Percentiles rank a stretch among this genome's conserved stretches.
Conservation (phyloP, 2,888 invertebrate genomes). For the Portevinia maculata region DNA sequence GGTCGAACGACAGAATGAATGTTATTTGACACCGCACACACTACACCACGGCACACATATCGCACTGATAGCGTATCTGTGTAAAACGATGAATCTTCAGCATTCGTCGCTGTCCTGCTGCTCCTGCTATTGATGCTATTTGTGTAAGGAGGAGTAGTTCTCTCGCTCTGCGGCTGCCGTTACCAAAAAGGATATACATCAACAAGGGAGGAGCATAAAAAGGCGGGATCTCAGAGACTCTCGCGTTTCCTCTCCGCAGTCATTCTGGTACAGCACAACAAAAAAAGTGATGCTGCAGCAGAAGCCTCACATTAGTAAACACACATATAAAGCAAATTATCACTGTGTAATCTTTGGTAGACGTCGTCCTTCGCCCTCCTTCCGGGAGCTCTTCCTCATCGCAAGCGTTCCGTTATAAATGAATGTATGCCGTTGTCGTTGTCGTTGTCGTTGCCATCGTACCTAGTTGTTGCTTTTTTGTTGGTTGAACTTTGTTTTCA, state of each 20-base stretch:
- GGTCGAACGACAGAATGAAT: constrained; percentile 49
- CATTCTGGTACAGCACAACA: constrained; percentile 52
- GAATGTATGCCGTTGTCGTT: constrained; percentile 51
- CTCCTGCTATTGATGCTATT: constrained; percentile 42
- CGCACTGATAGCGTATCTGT: constrained; percentile 68
- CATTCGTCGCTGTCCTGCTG: constrained; percentile 60
- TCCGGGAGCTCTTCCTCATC: constrained; percentile 43
- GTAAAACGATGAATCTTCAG: constrained; percentile 72
- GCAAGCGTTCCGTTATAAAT: constrained; percentile 53
- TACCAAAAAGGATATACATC: constrained; percentile 21
- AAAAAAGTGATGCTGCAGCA: constrained; percentile 74
- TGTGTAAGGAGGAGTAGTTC: constrained; percentile 46
- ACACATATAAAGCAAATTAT: constrained; percentile 74
- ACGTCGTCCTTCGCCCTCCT: constrained; percentile 66
- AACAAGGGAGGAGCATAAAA: constrained; percentile 78
- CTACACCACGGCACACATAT: constrained; percentile 43
- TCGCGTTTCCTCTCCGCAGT: constrained; percentile 31
- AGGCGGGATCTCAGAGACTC: constrained; percentile 78
- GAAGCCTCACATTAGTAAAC: constrained; percentile 74
- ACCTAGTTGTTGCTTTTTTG: constrained; percentile 72
- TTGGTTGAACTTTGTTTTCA: constrained; percentile 73
- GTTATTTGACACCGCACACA: constrained; percentile 62
- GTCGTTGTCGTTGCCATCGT: constrained; percentile 18
- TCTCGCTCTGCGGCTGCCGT: constrained; percentile 43
- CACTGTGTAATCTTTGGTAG: constrained; percentile 70